Conservation (phyloP, 2,888 invertebrate species). For the Clusia tigrina region DNA sequence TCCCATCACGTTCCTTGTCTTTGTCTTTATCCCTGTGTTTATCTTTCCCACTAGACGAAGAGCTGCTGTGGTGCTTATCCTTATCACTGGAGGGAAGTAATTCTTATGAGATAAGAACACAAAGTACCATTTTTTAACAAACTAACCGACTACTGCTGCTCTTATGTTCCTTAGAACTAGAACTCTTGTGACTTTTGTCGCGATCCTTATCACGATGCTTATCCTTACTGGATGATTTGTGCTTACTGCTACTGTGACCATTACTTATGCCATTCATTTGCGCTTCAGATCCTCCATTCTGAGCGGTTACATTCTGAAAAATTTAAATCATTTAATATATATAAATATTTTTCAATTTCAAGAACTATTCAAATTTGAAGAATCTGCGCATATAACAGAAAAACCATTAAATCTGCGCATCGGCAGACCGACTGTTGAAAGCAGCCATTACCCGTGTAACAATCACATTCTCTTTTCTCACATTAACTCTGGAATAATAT, state of each 20-base stretch:
- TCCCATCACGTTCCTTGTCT: conserved; percentile 61
- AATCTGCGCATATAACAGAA: not conserved
- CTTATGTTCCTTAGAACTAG: conserved; percentile 65
- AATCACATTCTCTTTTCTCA: too few species aligned
- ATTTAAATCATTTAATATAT: not conserved
- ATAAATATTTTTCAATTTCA: not conserved
- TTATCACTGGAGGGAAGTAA: conserved; percentile 55
- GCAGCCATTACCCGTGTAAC: too few species aligned
- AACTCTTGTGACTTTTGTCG: conserved; percentile 66
- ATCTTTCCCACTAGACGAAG: conserved; percentile 58
- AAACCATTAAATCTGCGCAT: not conserved
- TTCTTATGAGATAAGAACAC: not conserved
- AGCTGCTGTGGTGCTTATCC: conserved; percentile 64
- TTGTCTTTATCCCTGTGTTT: conserved; percentile 64
- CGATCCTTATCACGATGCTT: conserved; percentile 67
- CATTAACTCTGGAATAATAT: too few species aligned
- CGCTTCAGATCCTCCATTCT: conserved; percentile 54
- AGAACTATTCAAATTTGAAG: not conserved
- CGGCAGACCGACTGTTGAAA: too few species aligned
- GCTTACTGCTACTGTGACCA: conserved; percentile 68
- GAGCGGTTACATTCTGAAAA: conserved; percentile 51
- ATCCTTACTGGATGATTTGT: conserved; percentile 72
- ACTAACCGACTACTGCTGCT: conserved; percentile 65
- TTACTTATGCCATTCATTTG: conserved; percentile 75
- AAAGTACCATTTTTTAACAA: not conserved